A percentile compares a stretch with the other conserved stretches of the same genome.
Conservation (phyloP, 2,113 vertebrate species). For the Pterocles gutturalis region DNA sequence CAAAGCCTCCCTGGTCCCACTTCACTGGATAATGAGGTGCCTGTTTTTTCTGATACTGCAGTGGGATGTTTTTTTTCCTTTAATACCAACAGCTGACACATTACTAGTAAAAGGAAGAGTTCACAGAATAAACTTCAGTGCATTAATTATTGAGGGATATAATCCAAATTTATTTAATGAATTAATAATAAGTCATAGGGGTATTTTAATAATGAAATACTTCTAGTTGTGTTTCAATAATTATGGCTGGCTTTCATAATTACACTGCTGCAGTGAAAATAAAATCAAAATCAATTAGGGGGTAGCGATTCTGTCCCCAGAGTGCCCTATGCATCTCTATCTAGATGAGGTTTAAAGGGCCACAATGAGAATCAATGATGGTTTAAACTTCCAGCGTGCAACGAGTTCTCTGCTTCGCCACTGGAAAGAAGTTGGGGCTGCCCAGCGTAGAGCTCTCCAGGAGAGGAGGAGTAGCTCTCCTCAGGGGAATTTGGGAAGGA, state of each 20-base stretch:
- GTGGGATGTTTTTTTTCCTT: not conserved
- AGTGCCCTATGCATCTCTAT: not conserved
- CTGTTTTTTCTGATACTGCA: not conserved
- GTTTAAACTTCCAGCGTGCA: not conserved
- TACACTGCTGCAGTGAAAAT: slow-evolving; percentile 76
- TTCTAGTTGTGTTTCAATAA: slow-evolving; percentile 89
- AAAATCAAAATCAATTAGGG: slow-evolving; percentile 74
- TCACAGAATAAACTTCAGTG: slow-evolving; percentile 56
- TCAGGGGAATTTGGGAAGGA: not conserved
- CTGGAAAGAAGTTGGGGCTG: not conserved
- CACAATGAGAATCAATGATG: not conserved
- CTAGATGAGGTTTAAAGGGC: slow-evolving; percentile 1
- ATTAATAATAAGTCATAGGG: slow-evolving; percentile 88
- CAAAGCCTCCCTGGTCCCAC: not conserved
- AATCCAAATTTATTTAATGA: slow-evolving; percentile 90
- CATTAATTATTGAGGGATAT: slow-evolving; percentile 88
- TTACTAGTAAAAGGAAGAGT: slow-evolving; percentile 58
- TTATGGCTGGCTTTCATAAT: slow-evolving; percentile 87
- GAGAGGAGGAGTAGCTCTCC: not conserved
- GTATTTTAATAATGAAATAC: slow-evolving; percentile 92
- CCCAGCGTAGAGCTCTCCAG: not conserved
- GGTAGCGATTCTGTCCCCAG: slow-evolving; percentile 5
- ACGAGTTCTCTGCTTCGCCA: fast-evolving
- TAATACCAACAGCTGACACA: slow-evolving; percentile 16
- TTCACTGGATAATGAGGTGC: not conserved